A percentile compares a stretch with the other conserved stretches of the same genome.
Evolutionary conservation across 2,113 vertebrate genomes (phyloP).

Genomic region (Onychorhynchus coronatus): DNA sequence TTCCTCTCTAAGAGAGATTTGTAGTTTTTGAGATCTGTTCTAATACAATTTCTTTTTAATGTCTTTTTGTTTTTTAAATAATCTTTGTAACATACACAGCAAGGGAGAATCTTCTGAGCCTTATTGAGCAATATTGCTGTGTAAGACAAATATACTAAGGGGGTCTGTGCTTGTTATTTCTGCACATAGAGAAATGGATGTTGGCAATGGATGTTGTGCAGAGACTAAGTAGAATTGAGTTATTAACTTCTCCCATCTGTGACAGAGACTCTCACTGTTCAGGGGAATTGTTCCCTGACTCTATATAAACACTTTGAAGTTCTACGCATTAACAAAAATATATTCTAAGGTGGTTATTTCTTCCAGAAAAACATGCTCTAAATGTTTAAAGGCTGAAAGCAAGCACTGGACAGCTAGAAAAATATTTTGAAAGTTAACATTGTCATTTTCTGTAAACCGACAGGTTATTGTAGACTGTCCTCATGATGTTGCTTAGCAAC

Average conservation of each 20-base stretch:
- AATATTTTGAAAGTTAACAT: not conserved
- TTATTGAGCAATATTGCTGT: not conserved
- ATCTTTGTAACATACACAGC: not conserved
- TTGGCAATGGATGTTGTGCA: not conserved
- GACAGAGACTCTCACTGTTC: not conserved
- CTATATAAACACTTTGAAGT: not conserved
- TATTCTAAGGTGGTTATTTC: not conserved
- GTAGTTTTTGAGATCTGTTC: not conserved
- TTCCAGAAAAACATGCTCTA: not conserved
- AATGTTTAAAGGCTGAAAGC: not conserved
- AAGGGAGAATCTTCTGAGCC: not conserved
- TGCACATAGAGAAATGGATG: not conserved
- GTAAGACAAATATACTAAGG: not conserved
- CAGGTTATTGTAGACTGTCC: not conserved
- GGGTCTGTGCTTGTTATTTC: not conserved
- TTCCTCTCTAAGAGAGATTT: not conserved
- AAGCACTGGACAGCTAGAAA: not conserved
- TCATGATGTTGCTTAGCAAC: not conserved
- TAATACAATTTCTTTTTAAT: not conserved
- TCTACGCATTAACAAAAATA: not conserved
- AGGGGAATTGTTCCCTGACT: not conserved
- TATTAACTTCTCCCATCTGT: not conserved
- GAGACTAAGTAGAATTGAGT: not conserved
- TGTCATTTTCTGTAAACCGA: not conserved
- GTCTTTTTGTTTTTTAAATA: no score